These are phyloP conservation scores for Chrysomela aeneicollis DNA, from an alignment of 2,888 invertebrate species.

Conservation along the genomic window DNA sequence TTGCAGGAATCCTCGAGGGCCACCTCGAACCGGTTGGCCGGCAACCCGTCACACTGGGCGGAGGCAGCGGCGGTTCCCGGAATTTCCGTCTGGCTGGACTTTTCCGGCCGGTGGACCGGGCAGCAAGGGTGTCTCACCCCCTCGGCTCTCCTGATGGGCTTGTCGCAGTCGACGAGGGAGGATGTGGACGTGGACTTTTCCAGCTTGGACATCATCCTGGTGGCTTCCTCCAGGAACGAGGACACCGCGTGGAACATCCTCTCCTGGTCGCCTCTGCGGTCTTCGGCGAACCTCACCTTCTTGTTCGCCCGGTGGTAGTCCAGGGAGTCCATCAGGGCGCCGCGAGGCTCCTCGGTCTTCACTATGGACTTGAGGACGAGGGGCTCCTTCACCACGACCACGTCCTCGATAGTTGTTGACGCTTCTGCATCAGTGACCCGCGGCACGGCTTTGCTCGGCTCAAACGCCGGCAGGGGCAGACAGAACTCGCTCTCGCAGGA, in stretches of 20 bases:
- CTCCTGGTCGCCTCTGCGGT: conserved; percentile 42
- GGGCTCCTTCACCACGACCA: conserved; percentile 45
- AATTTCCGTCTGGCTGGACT: conserved; percentile 45
- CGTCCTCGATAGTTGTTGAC: too few species aligned
- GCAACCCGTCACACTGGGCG: conserved; percentile 45
- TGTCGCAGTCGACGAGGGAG: conserved; percentile 46
- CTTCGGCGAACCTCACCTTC: conserved; percentile 49
- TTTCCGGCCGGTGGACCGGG: conserved; percentile 12
- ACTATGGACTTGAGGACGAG: conserved; percentile 53
- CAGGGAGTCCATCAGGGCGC: conserved; percentile 44
- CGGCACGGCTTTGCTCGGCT: conserved; percentile 37
- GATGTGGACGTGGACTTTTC: conserved; percentile 47
- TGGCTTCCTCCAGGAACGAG: conserved; percentile 60
- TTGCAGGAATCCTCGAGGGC: conserved; percentile 56
- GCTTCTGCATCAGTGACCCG: conserved; percentile 25
- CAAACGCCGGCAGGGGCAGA: conserved; percentile 41
- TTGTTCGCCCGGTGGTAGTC: conserved; percentile 50
- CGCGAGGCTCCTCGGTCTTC: conserved; percentile 35
- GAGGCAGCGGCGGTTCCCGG: conserved; percentile 26
- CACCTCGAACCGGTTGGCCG: conserved; percentile 57
- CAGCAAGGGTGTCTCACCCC: not conserved
- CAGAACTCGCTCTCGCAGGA: conserved; percentile 39
- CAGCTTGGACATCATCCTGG: conserved; percentile 57
- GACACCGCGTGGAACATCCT: conserved; percentile 58
- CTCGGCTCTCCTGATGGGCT: conserved; percentile 22